phyloP scores from a whole-genome alignment of 2,113 vertebrate species.

The Atrichornis clamosus region DNA sequence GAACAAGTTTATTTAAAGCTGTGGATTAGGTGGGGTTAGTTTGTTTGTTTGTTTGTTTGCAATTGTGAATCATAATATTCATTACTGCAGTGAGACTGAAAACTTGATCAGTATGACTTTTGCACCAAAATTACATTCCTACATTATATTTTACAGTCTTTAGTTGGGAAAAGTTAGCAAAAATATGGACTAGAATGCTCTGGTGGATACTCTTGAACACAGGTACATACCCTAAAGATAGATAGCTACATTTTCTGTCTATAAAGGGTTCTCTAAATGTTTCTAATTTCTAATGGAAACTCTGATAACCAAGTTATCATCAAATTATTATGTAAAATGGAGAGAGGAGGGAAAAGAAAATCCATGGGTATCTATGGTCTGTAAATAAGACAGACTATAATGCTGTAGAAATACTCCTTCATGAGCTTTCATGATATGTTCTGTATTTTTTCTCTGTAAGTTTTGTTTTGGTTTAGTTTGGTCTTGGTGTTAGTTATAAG shows the following conservation, averaged over 20 bases:
- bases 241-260: background rate
- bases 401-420: background rate
- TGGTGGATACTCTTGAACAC: background rate
- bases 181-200: background rate
- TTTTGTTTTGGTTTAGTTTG: background rate
- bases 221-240: background rate
- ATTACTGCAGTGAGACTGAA: background rate
- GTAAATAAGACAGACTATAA: background rate
- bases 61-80: background rate
- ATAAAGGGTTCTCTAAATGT: background rate
- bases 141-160: background rate
- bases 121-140: background rate
- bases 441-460: background rate
- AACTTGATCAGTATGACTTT: background rate
- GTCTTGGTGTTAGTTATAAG: background rate
- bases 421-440: background rate
- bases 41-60: background rate
- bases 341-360: background rate
- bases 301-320: background rate
- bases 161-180: background rate
- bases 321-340: background rate
- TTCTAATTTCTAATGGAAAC: background rate
- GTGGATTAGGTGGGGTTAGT: fast-evolving
- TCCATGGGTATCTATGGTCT: background rate
- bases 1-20: background rate